These are phyloP conservation scores for Ryuthela nishihirai DNA, from an alignment of 2,888 invertebrate species.

Conservation along the genomic window DNA sequence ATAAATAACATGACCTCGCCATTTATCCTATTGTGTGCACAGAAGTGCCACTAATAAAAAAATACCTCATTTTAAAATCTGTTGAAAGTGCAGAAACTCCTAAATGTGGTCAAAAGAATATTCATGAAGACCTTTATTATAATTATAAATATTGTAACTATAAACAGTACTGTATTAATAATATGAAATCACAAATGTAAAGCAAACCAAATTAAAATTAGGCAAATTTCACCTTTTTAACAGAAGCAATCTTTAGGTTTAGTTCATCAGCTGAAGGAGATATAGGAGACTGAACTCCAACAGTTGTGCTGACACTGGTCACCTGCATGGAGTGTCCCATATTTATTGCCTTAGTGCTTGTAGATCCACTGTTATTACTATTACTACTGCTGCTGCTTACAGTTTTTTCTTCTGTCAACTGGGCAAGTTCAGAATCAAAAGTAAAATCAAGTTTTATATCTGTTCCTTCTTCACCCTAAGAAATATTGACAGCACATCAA, in stretches of 20 bases:
- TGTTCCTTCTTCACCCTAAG: slow-evolving; percentile 63
- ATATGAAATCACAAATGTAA: background rate
- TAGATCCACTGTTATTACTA: slow-evolving; percentile 4
- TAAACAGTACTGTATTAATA: background rate
- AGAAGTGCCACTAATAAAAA: too few species aligned
- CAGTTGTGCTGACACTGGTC: slow-evolving; percentile 8
- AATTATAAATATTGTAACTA: background rate
- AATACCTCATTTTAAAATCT: too few species aligned
- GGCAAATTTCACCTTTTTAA: slow-evolving; percentile 64
- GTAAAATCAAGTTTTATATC: slow-evolving; percentile 90
- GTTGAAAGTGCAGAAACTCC: background rate
- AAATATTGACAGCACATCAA: background rate
- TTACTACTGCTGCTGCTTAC: slow-evolving; percentile 19
- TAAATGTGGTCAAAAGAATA: background rate
- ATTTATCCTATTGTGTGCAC: too few species aligned
- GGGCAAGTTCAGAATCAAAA: slow-evolving; percentile 72
- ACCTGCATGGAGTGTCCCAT: slow-evolving; percentile 28
- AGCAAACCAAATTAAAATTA: background rate
- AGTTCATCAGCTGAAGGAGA: slow-evolving; percentile 63
- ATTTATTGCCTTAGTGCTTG: slow-evolving; percentile 19
- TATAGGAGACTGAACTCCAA: slow-evolving; percentile 34
- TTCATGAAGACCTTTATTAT: background rate
- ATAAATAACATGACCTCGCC: too few species aligned
- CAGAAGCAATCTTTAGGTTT: slow-evolving; percentile 89
- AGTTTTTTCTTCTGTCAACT: slow-evolving; percentile 47